Conservation (phyloP, 2,888 invertebrate genomes). For the Melieria omissa region DNA sequence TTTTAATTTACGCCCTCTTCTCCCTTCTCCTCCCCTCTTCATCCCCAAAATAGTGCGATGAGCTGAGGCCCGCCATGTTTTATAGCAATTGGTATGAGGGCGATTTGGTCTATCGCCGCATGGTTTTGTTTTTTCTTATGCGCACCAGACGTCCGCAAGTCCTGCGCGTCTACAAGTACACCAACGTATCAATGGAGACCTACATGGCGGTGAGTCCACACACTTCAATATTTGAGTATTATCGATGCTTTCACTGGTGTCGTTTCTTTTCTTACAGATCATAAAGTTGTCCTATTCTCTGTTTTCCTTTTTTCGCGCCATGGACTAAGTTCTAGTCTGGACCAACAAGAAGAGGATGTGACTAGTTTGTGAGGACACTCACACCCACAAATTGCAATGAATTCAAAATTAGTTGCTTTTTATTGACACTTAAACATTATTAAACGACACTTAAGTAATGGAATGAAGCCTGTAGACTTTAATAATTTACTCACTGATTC, state of each 20-base stretch:
- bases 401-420: no score
- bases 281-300: conserved; percentile 55
- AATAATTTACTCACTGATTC: no score
- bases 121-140: conserved; percentile 57
- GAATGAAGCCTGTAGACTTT: no score
- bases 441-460: no score
- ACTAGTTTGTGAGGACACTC: no score
- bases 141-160: conserved; percentile 47
- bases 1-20: no score
- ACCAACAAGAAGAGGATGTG: no score
- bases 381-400: no score
- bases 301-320: conserved; percentile 54
- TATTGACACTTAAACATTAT: no score
- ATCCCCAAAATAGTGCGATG: conserved; percentile 47
- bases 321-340: conserved; percentile 9
- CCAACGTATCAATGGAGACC: conserved; percentile 56
- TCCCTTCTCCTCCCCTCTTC: no score
- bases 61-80: conserved; percentile 54
- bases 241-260: neutral
- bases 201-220: conserved; percentile 51
- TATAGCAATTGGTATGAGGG: conserved; percentile 62
- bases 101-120: conserved; percentile 51
- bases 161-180: conserved; percentile 52
- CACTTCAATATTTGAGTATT: neutral
- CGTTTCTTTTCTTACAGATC: conserved; percentile 46